phyloP scores from a whole-genome alignment of 2,113 vertebrate genomes.

The Mirounga angustirostris region DNA sequence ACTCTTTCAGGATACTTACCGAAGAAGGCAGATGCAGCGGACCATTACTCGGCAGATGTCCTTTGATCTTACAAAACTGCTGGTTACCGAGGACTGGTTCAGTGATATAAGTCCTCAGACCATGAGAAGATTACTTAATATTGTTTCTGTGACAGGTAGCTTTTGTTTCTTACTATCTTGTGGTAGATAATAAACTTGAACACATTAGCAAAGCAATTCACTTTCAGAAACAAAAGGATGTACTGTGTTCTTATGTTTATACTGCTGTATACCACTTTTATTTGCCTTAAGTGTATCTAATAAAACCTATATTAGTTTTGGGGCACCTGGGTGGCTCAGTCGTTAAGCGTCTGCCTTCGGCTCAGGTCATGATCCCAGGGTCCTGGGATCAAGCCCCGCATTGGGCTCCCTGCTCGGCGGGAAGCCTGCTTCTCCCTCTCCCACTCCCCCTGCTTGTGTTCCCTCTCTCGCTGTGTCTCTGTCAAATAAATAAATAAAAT shows the following conservation, averaged over 20 bases:
- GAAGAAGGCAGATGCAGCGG: conserved; percentile 96
- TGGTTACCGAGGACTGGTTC: conserved; percentile 99
- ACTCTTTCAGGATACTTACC: conserved; percentile 94
- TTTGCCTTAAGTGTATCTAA: neutral
- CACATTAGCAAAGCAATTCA: neutral
- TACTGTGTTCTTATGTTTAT: neutral
- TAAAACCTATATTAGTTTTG: neutral
- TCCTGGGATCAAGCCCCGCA: too few species aligned
- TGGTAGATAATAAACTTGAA: neutral
- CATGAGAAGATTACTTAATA: conserved; percentile 98
- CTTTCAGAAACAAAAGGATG: neutral
- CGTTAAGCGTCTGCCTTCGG: too few species aligned
- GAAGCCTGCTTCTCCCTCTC: too few species aligned
- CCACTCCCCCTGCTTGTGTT: too few species aligned
- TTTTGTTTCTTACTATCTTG: neutral
- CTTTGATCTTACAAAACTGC: conserved; percentile 97
- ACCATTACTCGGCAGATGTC: conserved; percentile 98
- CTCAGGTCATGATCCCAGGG: too few species aligned
- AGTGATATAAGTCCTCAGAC: conserved; percentile 99
- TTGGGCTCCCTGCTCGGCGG: too few species aligned
- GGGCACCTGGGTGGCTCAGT: too few species aligned
- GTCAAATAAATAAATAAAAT: too few species aligned
- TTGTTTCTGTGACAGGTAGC: conserved; percentile 97
- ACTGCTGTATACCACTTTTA: neutral
- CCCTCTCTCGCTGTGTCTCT: too few species aligned